A percentile compares a stretch with the other conserved stretches of the same genome.
phyloP scores from a whole-genome alignment of 2,888 invertebrate genomes.

The Rambutsinella grinnellia region DNA sequence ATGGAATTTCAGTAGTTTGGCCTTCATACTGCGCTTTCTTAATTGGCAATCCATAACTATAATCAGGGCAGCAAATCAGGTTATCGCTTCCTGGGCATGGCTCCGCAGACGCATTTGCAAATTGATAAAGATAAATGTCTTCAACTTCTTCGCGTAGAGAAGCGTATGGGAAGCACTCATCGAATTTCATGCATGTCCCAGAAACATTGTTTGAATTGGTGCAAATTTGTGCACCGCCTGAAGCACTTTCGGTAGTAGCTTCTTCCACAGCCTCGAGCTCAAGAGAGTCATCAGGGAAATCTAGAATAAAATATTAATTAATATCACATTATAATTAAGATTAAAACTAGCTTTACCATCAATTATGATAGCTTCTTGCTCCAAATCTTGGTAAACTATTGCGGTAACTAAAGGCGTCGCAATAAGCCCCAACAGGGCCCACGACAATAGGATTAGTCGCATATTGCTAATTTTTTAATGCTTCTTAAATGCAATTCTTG shows the following conservation, averaged over 20 bases:
- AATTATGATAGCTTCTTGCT: slow-evolving; percentile 31
- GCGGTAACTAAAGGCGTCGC: slow-evolving; percentile 38
- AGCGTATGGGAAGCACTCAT: slow-evolving; percentile 49
- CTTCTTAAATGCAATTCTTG: background rate
- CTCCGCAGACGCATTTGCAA: slow-evolving; percentile 17
- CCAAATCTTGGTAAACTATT: slow-evolving; percentile 35
- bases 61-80: slow-evolving; percentile 42
- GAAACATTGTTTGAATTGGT: slow-evolving; percentile 8
- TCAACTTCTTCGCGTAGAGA: slow-evolving; percentile 12
- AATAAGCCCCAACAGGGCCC: slow-evolving; percentile 33
- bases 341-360: slow-evolving; percentile 34
- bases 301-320: background rate
- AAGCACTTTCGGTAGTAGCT: background rate
- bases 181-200: slow-evolving; percentile 42
- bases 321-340: background rate
- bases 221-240: slow-evolving; percentile 7
- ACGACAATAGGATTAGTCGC: background rate
- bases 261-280: slow-evolving; percentile 14
- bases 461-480: slow-evolving; percentile 1
- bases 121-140: slow-evolving; percentile 15
- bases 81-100: slow-evolving; percentile 28
- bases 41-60: slow-evolving; percentile 24
- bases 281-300: slow-evolving; percentile 11
- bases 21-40: slow-evolving; percentile 42
- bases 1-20: slow-evolving; percentile 23